Conservation (phyloP, 1,140 invertebrate species). For the Drosophila persimilis region DNA sequence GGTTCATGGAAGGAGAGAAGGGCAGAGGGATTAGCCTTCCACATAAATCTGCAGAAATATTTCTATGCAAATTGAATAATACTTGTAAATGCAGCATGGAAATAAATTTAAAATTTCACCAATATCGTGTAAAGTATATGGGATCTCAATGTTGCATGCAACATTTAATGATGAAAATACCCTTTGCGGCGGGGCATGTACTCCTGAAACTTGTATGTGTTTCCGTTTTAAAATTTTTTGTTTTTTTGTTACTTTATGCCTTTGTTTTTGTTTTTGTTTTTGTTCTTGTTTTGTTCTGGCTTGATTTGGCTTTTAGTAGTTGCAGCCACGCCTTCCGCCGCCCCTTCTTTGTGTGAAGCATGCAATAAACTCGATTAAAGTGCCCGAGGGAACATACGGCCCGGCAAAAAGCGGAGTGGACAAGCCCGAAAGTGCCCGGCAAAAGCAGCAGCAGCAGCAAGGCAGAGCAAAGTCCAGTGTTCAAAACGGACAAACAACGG, state of each 20-base stretch:
- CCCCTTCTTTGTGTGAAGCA: constrained; percentile 36
- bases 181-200: too few species aligned
- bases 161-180: too few species aligned
- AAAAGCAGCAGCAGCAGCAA: constrained; percentile 1
- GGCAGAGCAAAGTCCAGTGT: constrained; percentile 23
- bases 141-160: too few species aligned
- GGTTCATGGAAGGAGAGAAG: neutral
- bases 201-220: too few species aligned
- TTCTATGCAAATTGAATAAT: neutral
- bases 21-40: constrained; percentile 1
- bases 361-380: constrained; percentile 78
- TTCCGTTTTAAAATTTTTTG: too few species aligned
- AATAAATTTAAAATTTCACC: neutral
- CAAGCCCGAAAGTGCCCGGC: neutral
- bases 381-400: constrained; percentile 66
- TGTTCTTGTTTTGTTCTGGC: constrained; percentile 10
- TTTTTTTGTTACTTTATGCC: too few species aligned
- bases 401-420: constrained; percentile 55
- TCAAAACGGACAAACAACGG: constrained; percentile 24
- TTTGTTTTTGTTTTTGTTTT: constrained; percentile 13
- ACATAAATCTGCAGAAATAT: constrained; percentile 14
- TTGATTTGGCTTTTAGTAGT: constrained; percentile 46
- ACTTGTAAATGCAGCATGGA: neutral
- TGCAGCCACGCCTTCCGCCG: neutral
- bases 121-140: too few species aligned